Base-by-base conservation (phyloP, 2,113 vertebrate genomes). In the Callipepla californica region DNA sequence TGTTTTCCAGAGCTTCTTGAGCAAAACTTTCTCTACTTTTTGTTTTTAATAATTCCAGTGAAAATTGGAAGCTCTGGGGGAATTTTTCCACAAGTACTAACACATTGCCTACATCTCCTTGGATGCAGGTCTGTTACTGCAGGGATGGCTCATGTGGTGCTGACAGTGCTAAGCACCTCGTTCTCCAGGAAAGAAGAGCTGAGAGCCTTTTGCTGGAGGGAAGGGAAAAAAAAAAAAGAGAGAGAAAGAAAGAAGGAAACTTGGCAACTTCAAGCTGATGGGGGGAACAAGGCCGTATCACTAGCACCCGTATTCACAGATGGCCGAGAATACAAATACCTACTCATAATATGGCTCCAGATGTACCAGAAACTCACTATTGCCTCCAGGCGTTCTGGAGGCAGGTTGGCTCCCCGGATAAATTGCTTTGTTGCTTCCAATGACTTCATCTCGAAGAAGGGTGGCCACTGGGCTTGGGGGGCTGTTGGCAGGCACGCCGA, bases 1-100 rank as follows among this genome's bases (percentile, higher is more conserved):
- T 5, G 20, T 34, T 91, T 90, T 86, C 92, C 87, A 81, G 22
- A 61, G 59, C 19, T 80, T n/a, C 69, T 3, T 0, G 5, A 79
- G 15, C 1, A 75, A 72, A 92, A 5, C 53, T 58, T 80, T 70
- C 67, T 74, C 75, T 4, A 1, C 18, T 28, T 50, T 61, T 92
- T 91, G n/a, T 38, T 59, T 30, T 73, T 28, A 70, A 36, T 66
- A 38, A 70, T 36, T 87, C 73, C 65, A 61, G 25, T 4, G 13
- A 53, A 42, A 68, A 59, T 7, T 80, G 26, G 34, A 58, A 92
- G 82, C 57, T 30, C 65, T 0, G 0, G 87, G 89, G 87, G 66
- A 53, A 75, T 93, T 90, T 94, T 95, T 90, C 81, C 93, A 83
- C 59, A 34, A 34, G 47, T 42, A 19, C 59, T 87, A 90, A 95